Conservation (phyloP, 2,888 invertebrate species). For the Orchesellides sinensis region DNA sequence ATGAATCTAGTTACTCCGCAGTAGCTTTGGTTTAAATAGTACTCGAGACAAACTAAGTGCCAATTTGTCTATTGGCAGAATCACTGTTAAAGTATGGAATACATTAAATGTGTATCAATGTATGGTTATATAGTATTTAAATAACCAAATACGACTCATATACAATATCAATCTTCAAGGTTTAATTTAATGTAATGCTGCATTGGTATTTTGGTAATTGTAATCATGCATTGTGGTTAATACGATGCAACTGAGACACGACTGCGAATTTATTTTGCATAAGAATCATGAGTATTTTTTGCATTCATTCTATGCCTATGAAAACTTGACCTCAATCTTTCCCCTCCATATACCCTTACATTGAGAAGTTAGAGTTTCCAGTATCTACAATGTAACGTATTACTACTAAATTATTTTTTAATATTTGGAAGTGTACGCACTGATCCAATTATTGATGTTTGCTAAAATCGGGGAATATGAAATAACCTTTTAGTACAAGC, state of each 20-base stretch:
- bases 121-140: background rate
- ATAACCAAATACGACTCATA: background rate
- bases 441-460: background rate
- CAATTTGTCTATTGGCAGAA: background rate
- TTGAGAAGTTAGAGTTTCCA: background rate
- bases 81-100: no score
- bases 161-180: background rate
- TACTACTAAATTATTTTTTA: background rate
- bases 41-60: background rate
- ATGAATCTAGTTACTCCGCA: slow-evolving; percentile 2
- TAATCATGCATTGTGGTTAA: background rate
- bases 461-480: background rate
- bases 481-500: no score
- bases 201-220: background rate
- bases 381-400: background rate
- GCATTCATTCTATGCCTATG: background rate
- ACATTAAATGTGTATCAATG: background rate
- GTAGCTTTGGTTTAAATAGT: background rate
- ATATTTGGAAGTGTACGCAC: background rate
- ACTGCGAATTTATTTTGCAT: slow-evolving; percentile 5
- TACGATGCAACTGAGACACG: slow-evolving; percentile 6
- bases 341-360: background rate
- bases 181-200: background rate
- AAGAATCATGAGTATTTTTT: background rate
- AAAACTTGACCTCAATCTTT: slow-evolving; percentile 24